Conservation (phyloP, 2,888 invertebrate genomes). For the Dryococelus australis region DNA sequence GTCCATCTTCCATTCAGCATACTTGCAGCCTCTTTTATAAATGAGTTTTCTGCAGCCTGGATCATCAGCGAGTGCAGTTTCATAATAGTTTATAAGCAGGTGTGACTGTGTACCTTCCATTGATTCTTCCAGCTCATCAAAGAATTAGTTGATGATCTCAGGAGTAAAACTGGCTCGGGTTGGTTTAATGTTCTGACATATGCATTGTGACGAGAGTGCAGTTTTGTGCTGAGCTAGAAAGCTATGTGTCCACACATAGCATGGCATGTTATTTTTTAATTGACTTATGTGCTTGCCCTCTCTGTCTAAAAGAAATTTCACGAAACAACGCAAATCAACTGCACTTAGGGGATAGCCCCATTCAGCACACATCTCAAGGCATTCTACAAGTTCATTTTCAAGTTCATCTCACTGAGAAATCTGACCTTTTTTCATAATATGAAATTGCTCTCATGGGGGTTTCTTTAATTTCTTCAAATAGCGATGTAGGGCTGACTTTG, state of each 20-base stretch:
- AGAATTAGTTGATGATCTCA: slow-evolving; percentile 13
- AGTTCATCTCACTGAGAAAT: neutral
- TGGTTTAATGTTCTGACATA: neutral
- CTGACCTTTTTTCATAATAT: neutral
- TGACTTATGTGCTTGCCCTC: neutral
- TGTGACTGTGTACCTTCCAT: slow-evolving; percentile 41
- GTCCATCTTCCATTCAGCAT: slow-evolving; percentile 47
- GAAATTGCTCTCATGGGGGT: too few species aligned
- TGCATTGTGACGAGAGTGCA: neutral
- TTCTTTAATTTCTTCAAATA: too few species aligned
- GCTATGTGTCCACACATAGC: neutral
- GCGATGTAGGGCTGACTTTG: too few species aligned
- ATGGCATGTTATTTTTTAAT: neutral
- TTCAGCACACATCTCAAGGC: neutral
- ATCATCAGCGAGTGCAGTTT: slow-evolving; percentile 53
- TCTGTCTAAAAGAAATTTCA: slow-evolving; percentile 19
- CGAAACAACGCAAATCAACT: neutral
- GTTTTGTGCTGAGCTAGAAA: neutral
- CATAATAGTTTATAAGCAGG: slow-evolving; percentile 52
- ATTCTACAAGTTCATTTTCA: slow-evolving; percentile 5
- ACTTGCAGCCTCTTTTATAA: slow-evolving; percentile 42
- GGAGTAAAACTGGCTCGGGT: neutral
- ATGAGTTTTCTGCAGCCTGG: slow-evolving; percentile 47
- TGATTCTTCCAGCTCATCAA: slow-evolving; percentile 41
- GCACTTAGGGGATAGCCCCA: neutral